phyloP scores from a whole-genome alignment of 2,113 vertebrate species.

The Fregetta grallaria region DNA sequence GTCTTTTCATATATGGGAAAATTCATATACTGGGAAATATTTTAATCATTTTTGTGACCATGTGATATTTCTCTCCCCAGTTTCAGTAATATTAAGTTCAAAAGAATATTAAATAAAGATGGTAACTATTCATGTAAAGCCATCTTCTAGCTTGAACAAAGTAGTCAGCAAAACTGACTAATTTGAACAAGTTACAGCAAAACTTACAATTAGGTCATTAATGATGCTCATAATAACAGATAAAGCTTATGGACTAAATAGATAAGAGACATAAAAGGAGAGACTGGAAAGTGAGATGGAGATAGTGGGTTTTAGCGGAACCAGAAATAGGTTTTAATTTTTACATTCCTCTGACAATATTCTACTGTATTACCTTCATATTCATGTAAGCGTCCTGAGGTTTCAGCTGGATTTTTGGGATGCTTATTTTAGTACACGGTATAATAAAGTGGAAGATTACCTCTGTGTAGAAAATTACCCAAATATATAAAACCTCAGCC shows the following conservation, averaged over 20 bases:
- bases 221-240: not conserved
- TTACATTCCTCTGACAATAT: not conserved
- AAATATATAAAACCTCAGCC: not conserved
- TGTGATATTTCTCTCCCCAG: not conserved
- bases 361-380: not conserved
- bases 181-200: not conserved
- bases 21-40: not conserved
- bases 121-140: not conserved
- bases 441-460: not conserved
- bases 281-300: not conserved
- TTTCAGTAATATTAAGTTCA: not conserved
- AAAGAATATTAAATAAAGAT: not conserved
- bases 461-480: not conserved
- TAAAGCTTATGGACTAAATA: not conserved
- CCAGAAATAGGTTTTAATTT: not conserved
- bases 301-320: not conserved
- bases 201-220: not conserved
- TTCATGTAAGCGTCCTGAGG: not conserved
- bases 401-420: constrained; percentile 1
- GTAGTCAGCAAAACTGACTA: not conserved
- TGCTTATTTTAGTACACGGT: not conserved
- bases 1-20: not conserved
- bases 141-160: not conserved
- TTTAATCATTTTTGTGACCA: not conserved
- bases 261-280: not conserved